Percentiles rank a stretch among this genome's conserved stretches.
Conservation (phyloP, 2,888 invertebrate species). For the Lasioglossum zephyrum region DNA sequence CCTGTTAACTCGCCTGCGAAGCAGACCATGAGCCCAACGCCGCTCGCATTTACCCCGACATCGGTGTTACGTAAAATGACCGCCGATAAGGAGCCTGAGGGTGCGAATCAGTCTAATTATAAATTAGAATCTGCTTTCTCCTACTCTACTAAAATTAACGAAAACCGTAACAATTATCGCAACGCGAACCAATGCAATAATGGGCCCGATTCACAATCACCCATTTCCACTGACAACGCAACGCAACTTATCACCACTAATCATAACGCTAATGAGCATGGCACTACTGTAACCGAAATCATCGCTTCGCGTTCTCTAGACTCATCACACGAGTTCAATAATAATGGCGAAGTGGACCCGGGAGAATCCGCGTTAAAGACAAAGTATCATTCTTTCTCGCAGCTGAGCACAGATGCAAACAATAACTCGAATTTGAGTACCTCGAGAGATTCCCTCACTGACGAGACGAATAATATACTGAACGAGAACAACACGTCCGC, state of each 20-base stretch:
- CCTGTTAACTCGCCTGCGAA: slow-evolving; percentile 84
- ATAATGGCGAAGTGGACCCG: slow-evolving; percentile 28
- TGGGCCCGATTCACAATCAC: slow-evolving; percentile 1
- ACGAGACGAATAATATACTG: slow-evolving; percentile 37
- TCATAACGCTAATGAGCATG: slow-evolving; percentile 36
- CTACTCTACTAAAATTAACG: slow-evolving; percentile 39
- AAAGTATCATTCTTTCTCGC: slow-evolving; percentile 54
- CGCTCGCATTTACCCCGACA: slow-evolving; percentile 96
- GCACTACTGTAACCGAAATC: neutral
- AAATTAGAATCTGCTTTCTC: slow-evolving; percentile 70
- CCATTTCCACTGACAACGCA: slow-evolving; percentile 23
- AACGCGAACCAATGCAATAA: slow-evolving; percentile 33
- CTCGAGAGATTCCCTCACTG: slow-evolving; percentile 20
- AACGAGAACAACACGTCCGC: slow-evolving; percentile 28
- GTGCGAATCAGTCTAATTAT: slow-evolving; percentile 80
- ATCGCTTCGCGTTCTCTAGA: slow-evolving; percentile 15
- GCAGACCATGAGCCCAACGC: slow-evolving; percentile 87
- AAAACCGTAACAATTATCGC: slow-evolving; percentile 47
- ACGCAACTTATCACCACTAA: slow-evolving; percentile 46
- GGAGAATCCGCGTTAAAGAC: slow-evolving; percentile 69
- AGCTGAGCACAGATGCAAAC: slow-evolving; percentile 61
- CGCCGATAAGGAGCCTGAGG: slow-evolving; percentile 92
- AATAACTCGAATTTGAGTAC: slow-evolving; percentile 55
- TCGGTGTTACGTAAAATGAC: slow-evolving; percentile 98
- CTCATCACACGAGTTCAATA: slow-evolving; percentile 20